Evolutionary conservation across 2,888 invertebrate species (phyloP), one percentile per base, ranked within the genome.

Genomic region (Embidobia sp.): DNA sequence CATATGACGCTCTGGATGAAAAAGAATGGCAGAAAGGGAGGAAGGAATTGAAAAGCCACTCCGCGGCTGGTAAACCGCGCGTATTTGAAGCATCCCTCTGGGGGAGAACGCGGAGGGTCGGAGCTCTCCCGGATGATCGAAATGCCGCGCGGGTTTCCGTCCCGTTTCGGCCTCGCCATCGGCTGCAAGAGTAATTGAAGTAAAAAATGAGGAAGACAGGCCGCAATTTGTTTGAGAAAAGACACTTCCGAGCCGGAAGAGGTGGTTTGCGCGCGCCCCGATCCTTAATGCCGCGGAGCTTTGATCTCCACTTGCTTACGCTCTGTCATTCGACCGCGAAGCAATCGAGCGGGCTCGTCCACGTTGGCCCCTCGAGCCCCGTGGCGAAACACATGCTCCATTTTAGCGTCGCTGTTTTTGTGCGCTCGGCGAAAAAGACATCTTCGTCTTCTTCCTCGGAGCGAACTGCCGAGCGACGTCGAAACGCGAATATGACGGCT

Each of bases 241-340:
- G 42, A 70, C 59, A 74, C 66, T 74, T 74, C 59, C 74, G 66
- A 66, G 66, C 59, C 59, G 59, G 74, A 74, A 66, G 33, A 51
- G 66, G 66, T 66, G 66, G 59, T 74, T 70, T 70, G 35, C 40
- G 61, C 51, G 40, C 42, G 29, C 37, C 46, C 46, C 73, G 35
- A 44, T 53, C 42, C 29, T 57, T 22, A 37, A 55, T 51, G 27
- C 26, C 42, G 19, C 42, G 55, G 16, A 22, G 46, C 61, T 73
- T 73, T 73, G 73, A 73, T 66, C 35, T 73, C 8, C 73, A 64
- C 64, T 73, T 57, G 72, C 55, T 73, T 73, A 64, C 63, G 42
- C 57, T 40, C 42, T 49, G 72, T 66, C 64, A 59, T 73, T 73
- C 64, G 73, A 66, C 63, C 64, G 48, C 37, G 72, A 49, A 57